Evolutionary conservation across 2,113 vertebrate genomes (phyloP).

Genomic region (Nyctereutes procyonoides): DNA sequence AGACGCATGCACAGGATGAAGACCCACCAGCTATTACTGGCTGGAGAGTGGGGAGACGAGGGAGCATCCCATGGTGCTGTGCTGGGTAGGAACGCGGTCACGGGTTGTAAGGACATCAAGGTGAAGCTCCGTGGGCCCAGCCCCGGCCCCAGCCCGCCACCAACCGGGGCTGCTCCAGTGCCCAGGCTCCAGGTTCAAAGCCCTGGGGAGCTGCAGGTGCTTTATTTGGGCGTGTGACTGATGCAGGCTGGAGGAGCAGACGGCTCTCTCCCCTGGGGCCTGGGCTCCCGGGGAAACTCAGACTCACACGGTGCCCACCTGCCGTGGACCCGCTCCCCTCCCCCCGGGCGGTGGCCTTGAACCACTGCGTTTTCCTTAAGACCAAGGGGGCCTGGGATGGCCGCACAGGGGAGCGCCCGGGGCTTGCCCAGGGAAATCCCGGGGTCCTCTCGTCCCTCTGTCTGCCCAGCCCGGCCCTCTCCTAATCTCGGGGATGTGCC

Average conservation of each 20-base stretch:
- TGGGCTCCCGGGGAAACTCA: neutral
- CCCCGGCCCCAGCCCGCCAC: fast-evolving
- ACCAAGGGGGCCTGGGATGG: neutral
- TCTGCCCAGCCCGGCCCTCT: fast-evolving
- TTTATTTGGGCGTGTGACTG: neutral
- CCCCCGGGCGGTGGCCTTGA: neutral
- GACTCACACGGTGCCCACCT: neutral
- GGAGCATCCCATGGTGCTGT: neutral
- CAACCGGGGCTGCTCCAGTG: neutral
- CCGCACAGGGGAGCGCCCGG: neutral
- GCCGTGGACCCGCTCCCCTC: neutral
- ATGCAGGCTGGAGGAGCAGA: neutral
- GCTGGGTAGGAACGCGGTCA: neutral
- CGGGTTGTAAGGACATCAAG: neutral
- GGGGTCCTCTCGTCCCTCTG: neutral
- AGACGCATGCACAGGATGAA: neutral
- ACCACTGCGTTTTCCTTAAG: neutral
- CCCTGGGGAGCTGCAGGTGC: conserved; percentile 23
- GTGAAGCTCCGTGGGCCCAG: neutral
- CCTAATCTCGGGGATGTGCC: neutral
- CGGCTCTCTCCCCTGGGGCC: neutral
- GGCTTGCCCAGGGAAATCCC: neutral
- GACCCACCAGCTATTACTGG: neutral
- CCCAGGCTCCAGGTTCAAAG: neutral
- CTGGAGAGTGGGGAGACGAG: neutral